These are phyloP conservation scores for Chloroceryle inda DNA, from an alignment of 2,797 vertebrate species.

Conservation along the genomic window DNA sequence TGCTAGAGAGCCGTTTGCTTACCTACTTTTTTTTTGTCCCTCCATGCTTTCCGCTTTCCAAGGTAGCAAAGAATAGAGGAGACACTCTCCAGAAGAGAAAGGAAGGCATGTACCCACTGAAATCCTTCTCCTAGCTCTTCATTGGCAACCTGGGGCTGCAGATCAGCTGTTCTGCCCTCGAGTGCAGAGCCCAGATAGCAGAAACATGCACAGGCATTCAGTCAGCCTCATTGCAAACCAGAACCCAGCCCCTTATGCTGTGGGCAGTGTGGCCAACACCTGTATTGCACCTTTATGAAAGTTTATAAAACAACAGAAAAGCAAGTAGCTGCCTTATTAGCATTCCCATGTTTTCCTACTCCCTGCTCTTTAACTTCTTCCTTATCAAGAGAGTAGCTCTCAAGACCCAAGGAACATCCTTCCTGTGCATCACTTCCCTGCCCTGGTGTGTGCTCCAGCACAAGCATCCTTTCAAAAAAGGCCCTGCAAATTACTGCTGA, in stretches of 20 bases:
- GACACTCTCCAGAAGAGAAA: not conserved
- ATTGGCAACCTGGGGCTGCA: not conserved
- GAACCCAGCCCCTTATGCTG: accelerated
- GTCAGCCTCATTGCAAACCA: not conserved
- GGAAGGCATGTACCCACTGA: not conserved
- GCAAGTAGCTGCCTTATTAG: not conserved
- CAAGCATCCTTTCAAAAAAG: not conserved
- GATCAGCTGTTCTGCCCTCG: not conserved
- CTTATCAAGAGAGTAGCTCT: not conserved
- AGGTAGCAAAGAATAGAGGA: not conserved
- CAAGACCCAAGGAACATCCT: not conserved
- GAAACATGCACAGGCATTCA: not conserved
- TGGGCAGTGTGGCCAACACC: not conserved
- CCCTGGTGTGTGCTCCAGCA: not conserved
- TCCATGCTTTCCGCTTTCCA: not conserved
- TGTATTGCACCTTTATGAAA: not conserved
- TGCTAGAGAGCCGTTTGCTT: not conserved
- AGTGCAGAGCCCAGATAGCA: not conserved
- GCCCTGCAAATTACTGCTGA: not conserved
- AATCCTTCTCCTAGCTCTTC: not conserved
- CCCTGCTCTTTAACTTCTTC: not conserved
- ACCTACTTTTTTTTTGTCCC: not conserved
- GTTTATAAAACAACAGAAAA: not conserved
- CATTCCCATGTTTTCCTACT: not conserved
- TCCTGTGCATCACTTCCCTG: not conserved